Conservation (phyloP, 2,113 vertebrate genomes). For the Octodon degus region DNA sequence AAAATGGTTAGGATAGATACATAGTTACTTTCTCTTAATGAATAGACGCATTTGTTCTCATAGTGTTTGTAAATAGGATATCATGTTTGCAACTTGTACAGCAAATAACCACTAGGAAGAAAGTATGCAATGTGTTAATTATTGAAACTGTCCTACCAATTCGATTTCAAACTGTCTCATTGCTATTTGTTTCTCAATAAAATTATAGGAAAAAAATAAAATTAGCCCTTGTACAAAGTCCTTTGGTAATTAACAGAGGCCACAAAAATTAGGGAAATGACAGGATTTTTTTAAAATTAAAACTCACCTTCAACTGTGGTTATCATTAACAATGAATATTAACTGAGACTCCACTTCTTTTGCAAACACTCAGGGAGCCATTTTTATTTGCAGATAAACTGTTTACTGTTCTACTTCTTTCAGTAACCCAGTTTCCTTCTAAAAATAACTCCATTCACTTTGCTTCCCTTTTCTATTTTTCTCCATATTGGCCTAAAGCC, state of each 20-base stretch:
- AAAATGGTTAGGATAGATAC: too few relatives aligned
- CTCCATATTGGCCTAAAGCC: neutral
- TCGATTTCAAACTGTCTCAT: too few relatives aligned
- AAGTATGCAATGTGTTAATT: too few relatives aligned
- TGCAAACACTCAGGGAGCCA: neutral
- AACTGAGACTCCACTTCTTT: neutral
- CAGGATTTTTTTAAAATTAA: neutral
- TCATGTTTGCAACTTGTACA: too few relatives aligned
- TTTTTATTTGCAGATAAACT: neutral
- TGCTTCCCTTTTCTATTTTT: neutral
- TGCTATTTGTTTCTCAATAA: too few relatives aligned
- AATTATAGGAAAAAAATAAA: neutral
- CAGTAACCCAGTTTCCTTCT: neutral
- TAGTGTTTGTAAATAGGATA: too few relatives aligned
- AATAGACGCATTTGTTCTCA: too few relatives aligned
- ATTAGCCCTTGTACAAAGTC: neutral
- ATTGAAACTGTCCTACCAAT: too few relatives aligned
- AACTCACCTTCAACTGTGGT: slow-evolving; percentile 5
- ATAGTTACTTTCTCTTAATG: too few relatives aligned
- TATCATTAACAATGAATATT: slow-evolving; percentile 30
- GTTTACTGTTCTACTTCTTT: neutral
- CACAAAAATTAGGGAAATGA: neutral
- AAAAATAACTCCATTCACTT: neutral
- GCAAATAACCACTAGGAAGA: too few relatives aligned
- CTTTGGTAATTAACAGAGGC: neutral